Base-by-base conservation (phyloP, 1,140 invertebrate species). In the Goniozus legneri region DNA sequence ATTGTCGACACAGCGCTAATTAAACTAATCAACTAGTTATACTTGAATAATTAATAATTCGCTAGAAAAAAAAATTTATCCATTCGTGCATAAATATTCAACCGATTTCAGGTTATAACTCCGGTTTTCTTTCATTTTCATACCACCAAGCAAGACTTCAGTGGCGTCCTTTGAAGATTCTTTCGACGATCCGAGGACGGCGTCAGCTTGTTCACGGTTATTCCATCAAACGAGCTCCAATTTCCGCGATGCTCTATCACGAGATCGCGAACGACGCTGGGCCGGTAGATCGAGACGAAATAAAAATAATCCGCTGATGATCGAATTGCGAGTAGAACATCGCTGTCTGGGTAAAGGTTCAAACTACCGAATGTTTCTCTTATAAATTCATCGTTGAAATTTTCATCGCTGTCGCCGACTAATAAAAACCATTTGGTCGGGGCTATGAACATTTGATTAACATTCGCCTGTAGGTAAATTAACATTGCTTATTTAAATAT, bases 71-170 rank as follows among this genome's bases (percentile, higher is more conserved):
- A n/a, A 6, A 27, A 27, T 27, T 27, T 27, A 27, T 27, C 10
- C 4, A 27, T 27, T 27, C 24, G 24, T 27, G 4, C 4, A 27
- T 27, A 10, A 10, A 27, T 7, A 14, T 35, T 7, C 4, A 35
- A 35, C 6, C 4, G n/a, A n/a, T n/a, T n/a, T n/a, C 33, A 14
- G n/a, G 33, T 35, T 14, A 35, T n/a, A n/a, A n/a, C n/a, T n/a
- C n/a, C n/a, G n/a, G n/a, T n/a, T n/a, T n/a, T n/a, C n/a, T 14
- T 35, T 16, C 13, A 35, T 27, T 6, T 27, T 4, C 24, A 40
- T 56, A 71, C 69, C 58, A 70, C 69, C 8, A 71, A 38, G 40
- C 56, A 60, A 2, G 69, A 60, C 32, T 59, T 67, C 1, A 71
- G 38, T 0, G 22, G 36, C 0, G 60, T 70, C n/a, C 24, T 34